Evolutionary conservation across 1,140 invertebrate genomes (phyloP).

Genomic region (Drosophila virilis): DNA sequence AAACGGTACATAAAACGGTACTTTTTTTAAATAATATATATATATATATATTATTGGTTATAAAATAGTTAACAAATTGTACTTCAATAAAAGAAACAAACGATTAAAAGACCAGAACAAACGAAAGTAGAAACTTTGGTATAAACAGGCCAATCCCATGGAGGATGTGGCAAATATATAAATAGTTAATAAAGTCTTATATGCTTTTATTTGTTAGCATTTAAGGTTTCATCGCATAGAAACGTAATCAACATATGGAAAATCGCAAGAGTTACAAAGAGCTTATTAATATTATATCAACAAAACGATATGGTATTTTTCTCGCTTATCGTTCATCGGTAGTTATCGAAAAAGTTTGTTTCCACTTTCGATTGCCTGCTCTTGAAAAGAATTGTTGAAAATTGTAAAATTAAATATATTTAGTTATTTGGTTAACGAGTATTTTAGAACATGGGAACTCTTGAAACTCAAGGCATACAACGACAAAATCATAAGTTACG

Average conservation of each 20-base stretch:
- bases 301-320: neutral
- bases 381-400: slow-evolving; percentile 39
- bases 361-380: slow-evolving; percentile 46
- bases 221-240: slow-evolving; percentile 46
- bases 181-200: slow-evolving; percentile 36
- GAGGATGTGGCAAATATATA: slow-evolving; percentile 1
- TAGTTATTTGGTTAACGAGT: slow-evolving; percentile 25
- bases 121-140: slow-evolving; percentile 53
- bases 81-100: slow-evolving; percentile 56
- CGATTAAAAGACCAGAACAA: slow-evolving; percentile 48
- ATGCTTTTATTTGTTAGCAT: slow-evolving; percentile 35
- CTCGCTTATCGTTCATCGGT: slow-evolving; percentile 8
- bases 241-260: slow-evolving; percentile 47
- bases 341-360: slow-evolving; percentile 16
- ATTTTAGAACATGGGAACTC: slow-evolving; percentile 65
- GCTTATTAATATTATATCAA: slow-evolving; percentile 13
- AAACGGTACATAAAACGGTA: slow-evolving; percentile 52
- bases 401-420: slow-evolving; percentile 51
- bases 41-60: slow-evolving; percentile 40
- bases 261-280: slow-evolving; percentile 45
- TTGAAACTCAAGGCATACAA: slow-evolving; percentile 69
- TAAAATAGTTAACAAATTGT: slow-evolving; percentile 49
- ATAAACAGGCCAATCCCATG: slow-evolving; percentile 13
- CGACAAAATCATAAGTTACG: slow-evolving; percentile 56
- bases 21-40: slow-evolving; percentile 47